phyloP scores from a whole-genome alignment of 1,140 invertebrate species.

The Brachionus rotundiformis region DNA sequence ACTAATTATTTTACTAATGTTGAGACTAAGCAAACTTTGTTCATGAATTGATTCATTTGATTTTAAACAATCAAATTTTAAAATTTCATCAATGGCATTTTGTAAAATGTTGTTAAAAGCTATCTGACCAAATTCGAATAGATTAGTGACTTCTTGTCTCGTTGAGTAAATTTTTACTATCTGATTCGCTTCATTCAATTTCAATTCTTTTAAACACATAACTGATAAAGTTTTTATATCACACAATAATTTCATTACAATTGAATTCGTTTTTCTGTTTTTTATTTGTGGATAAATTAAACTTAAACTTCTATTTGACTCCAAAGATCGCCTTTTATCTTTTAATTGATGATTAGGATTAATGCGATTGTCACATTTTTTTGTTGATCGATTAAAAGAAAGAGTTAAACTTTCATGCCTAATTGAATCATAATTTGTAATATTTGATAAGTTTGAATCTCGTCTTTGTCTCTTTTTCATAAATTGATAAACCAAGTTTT shows the following conservation, averaged over 20 bases:
- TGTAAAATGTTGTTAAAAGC: background rate
- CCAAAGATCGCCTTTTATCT: background rate
- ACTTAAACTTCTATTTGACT: conserved; percentile 35
- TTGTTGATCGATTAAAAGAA: background rate
- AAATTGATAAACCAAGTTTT: conserved; percentile 28
- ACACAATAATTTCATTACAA: conserved; percentile 15
- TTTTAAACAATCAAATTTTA: background rate
- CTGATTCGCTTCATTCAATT: background rate
- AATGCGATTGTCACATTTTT: background rate
- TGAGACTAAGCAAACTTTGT: background rate
- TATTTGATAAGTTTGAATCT: conserved; percentile 2
- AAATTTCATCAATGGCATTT: background rate
- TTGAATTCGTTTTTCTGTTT: background rate
- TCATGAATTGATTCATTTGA: background rate
- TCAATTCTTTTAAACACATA: conserved; percentile 16
- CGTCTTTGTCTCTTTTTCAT: conserved; percentile 16
- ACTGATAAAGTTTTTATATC: conserved; percentile 3
- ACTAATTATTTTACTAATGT: background rate
- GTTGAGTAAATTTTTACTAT: conserved; percentile 7
- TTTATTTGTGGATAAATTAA: conserved; percentile 21
- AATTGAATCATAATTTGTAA: background rate
- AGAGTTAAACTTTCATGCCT: background rate
- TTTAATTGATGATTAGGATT: background rate
- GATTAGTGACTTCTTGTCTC: background rate
- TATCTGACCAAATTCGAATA: conserved; percentile 37